Conservation (phyloP, 2,113 vertebrate species). For the Sula dactylatra region DNA sequence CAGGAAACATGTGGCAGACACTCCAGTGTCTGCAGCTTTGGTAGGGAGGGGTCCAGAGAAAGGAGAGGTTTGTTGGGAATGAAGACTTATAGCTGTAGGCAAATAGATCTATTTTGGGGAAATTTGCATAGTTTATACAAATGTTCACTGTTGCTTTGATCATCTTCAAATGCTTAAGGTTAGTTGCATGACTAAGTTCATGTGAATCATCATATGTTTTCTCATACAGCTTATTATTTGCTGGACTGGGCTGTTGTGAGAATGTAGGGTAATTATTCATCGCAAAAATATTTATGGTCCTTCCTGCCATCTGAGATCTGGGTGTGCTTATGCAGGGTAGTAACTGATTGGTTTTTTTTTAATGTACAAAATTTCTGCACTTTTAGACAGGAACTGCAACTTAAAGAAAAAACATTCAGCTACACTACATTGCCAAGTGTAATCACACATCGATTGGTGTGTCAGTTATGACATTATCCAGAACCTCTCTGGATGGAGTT, state of each 20-base stretch:
- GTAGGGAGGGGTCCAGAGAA: background rate
- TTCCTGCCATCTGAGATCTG: background rate
- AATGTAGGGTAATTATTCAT: background rate
- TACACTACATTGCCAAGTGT: background rate
- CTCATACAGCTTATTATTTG: background rate
- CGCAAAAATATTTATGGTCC: background rate
- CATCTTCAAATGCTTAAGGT: background rate
- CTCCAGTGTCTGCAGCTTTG: background rate
- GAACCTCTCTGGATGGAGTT: background rate
- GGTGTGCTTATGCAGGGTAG: background rate
- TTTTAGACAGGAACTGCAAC: background rate
- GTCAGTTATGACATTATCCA: background rate
- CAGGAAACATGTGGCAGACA: background rate
- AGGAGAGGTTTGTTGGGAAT: background rate
- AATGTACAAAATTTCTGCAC: background rate
- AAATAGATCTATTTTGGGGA: background rate
- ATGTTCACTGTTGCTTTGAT: background rate
- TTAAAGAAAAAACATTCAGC: background rate
- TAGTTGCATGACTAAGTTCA: background rate
- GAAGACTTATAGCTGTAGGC: background rate
- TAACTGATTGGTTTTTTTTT: background rate
- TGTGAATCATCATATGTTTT: background rate
- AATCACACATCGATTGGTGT: rapidly evolving
- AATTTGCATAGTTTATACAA: background rate
- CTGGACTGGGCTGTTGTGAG: background rate